These are phyloP conservation scores for Chalcis sispes DNA, from an alignment of 2,888 invertebrate species.

Conservation along the genomic window DNA sequence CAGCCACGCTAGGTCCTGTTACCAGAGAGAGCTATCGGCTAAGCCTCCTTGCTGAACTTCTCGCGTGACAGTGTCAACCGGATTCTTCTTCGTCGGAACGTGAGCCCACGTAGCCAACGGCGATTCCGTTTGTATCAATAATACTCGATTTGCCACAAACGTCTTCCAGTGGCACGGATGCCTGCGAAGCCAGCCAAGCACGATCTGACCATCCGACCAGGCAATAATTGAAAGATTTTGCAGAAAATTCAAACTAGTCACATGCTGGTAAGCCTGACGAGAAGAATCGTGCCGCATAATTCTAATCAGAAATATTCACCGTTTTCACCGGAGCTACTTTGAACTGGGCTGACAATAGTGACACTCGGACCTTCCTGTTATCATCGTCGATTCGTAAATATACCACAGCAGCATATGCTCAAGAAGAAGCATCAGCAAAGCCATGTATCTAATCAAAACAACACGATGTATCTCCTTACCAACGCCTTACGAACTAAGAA, in stretches of 20 bases:
- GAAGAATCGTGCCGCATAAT: background rate
- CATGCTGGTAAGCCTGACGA: background rate
- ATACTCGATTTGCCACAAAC: background rate
- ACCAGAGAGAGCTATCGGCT: background rate
- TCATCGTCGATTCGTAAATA: background rate
- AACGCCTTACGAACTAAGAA: background rate
- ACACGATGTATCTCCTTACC: too few species aligned
- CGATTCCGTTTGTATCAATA: background rate
- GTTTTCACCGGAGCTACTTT: constrained; percentile 13
- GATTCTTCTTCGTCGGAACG: background rate
- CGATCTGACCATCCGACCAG: background rate
- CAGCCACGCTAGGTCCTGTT: background rate
- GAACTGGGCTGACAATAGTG: background rate
- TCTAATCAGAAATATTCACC: background rate
- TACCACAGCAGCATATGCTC: background rate
- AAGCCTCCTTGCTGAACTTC: background rate
- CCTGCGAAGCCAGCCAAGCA: background rate
- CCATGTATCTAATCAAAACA: background rate
- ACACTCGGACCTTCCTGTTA: background rate
- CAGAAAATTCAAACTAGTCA: background rate
- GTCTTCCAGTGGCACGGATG: background rate
- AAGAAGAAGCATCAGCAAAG: background rate
- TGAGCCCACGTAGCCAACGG: background rate
- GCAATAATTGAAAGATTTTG: background rate
- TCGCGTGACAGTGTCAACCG: background rate